phyloP scores from a whole-genome alignment of 2,888 invertebrate genomes.

The Microplitis manilae region DNA sequence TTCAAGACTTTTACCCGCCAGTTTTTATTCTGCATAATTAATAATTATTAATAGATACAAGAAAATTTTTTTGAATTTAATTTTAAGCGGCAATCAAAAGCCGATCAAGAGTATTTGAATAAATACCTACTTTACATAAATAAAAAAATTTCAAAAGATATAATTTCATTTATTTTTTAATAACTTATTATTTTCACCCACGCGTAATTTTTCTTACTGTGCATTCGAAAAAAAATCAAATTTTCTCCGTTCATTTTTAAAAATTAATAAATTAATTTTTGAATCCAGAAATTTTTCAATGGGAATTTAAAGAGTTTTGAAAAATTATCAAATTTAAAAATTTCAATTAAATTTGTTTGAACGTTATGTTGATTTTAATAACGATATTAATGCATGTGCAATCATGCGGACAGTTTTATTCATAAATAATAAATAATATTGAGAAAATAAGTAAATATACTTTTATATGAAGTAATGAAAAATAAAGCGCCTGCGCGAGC shows the following conservation, averaged over 20 bases:
- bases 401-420: background rate
- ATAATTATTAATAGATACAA: background rate
- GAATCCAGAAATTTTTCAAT: too few relatives aligned
- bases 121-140: background rate
- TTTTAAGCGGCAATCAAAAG: background rate
- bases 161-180: background rate
- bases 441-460: background rate
- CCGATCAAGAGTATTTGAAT: background rate
- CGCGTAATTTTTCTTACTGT: background rate
- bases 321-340: too few relatives aligned
- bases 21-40: background rate
- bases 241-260: too few relatives aligned
- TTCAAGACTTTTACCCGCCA: background rate
- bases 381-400: background rate
- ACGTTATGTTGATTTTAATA: background rate
- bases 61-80: background rate
- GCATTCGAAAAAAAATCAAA: too few relatives aligned
- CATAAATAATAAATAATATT: background rate
- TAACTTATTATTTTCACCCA: background rate
- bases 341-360: too few relatives aligned
- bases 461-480: slow-evolving; percentile 9
- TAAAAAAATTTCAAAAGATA: background rate
- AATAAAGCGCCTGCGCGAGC: slow-evolving; percentile 49
- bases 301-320: too few relatives aligned
- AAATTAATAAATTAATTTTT: too few relatives aligned